phyloP scores from a whole-genome alignment of 2,888 invertebrate genomes.

The Lycocerus yunnanus region DNA sequence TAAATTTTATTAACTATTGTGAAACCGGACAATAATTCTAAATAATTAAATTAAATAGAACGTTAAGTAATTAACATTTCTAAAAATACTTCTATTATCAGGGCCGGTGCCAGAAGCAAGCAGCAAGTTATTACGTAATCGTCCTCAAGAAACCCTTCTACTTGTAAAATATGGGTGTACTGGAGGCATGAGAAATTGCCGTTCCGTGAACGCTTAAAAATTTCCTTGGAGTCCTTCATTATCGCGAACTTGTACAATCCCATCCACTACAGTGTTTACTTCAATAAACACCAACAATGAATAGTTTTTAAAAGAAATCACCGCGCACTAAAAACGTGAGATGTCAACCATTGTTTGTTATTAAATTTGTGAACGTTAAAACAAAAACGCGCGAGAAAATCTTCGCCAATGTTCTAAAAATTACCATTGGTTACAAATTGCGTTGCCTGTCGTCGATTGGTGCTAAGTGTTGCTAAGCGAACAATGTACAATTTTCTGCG shows the following conservation, averaged over 20 bases:
- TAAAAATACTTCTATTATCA: too few relatives aligned
- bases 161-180: not conserved
- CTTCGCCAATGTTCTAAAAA: not conserved
- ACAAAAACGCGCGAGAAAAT: not conserved
- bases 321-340: not conserved
- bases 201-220: not conserved
- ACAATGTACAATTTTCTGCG: too few relatives aligned
- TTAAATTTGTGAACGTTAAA: not conserved
- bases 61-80: too few relatives aligned
- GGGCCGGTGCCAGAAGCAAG: too few relatives aligned
- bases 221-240: not conserved
- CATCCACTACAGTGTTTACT: not conserved
- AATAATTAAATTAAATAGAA: too few relatives aligned
- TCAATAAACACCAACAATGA: not conserved
- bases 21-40: too few relatives aligned
- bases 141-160: too few relatives aligned
- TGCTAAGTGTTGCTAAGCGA: too few relatives aligned
- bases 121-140: too few relatives aligned
- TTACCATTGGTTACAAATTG: not conserved
- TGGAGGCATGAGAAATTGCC: not conserved
- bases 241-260: not conserved
- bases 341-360: not conserved
- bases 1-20: too few relatives aligned
- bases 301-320: not conserved
- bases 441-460: not conserved